Conservation (phyloP, 1,140 invertebrate genomes). For the Andricus grossulariae region DNA sequence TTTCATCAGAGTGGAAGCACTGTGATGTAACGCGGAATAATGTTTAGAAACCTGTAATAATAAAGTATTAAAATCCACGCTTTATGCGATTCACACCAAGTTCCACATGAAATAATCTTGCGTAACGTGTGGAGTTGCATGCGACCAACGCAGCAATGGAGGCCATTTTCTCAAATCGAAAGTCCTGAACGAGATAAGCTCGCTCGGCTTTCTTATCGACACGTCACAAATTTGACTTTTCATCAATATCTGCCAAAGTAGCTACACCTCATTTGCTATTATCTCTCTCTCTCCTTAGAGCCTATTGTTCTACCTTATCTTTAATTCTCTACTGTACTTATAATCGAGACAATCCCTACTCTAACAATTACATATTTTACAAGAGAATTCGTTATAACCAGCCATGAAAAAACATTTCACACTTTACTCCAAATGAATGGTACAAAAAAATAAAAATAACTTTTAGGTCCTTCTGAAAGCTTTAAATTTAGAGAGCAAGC, state of each 20-base stretch:
- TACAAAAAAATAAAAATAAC: background rate
- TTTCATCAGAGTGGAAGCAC: slow-evolving; percentile 63
- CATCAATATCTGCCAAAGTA: slow-evolving; percentile 74
- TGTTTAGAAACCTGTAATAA: slow-evolving; percentile 51
- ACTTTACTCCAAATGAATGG: slow-evolving; percentile 5
- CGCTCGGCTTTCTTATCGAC: slow-evolving; percentile 39
- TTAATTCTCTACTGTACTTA: slow-evolving; percentile 53
- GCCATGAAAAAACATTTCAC: background rate
- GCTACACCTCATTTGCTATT: slow-evolving; percentile 56
- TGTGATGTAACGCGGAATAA: slow-evolving; percentile 50
- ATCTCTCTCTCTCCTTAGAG: slow-evolving; percentile 50
- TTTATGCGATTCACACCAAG: slow-evolving; percentile 40
- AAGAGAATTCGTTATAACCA: slow-evolving; percentile 60
- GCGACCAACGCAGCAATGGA: slow-evolving; percentile 28
- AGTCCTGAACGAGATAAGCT: slow-evolving; percentile 35
- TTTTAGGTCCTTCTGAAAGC: background rate
- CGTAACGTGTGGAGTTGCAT: slow-evolving; percentile 35
- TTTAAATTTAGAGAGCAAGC: too few species aligned
- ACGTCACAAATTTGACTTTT: slow-evolving; percentile 50
- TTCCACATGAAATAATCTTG: slow-evolving; percentile 38
- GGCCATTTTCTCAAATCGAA: slow-evolving; percentile 4
- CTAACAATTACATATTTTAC: slow-evolving; percentile 71
- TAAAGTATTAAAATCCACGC: slow-evolving; percentile 46
- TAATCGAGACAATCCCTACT: slow-evolving; percentile 61
- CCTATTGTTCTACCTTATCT: slow-evolving; percentile 52